Base-by-base conservation (phyloP, 2,797 vertebrate species). In the Buceros bicornis region DNA sequence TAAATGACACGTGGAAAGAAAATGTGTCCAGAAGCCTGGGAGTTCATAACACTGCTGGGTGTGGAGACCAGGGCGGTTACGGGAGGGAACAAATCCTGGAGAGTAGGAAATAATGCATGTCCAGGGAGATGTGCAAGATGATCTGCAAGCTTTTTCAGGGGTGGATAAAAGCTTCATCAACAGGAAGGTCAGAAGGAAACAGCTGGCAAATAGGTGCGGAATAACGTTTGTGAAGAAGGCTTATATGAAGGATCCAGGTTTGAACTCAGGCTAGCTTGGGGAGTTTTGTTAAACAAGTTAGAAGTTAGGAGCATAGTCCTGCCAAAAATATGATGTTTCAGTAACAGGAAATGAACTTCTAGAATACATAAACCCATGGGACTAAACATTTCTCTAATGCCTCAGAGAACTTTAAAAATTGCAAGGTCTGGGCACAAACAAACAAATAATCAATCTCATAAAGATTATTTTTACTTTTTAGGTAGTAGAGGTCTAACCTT, bases 121-220 rank as follows among this genome's bases (percentile, higher is more conserved):
- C 42, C 48, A 77, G 93, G 76, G 87, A 93, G 73, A 93, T n/a
- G 25, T 77, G 60, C 35, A 80, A 82, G 42, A 91, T 14, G 56
- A 87, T 69, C 78, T 50, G 48, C 56, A 86, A 77, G 33, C 28
- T 80, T 82, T 66, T 64, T 70, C 0, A 0, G 78, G 90, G 83
- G 83, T 77, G 81, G 66, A 70, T 64, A 95, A 89, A 73, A 10
- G 21, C 51, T 90, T 91, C 65, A 88, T 50, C 53, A 82, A 89
- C 84, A 91, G 93, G 93, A 96, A 96, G 94, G 87, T 95, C 87
- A 91, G 61, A 89, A 81, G 57, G 33, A 82, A 91, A 85, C 8
- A 84, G 51, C n/a, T 92, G 76, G 65, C 47, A 95, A 82, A 92
- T 74, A 80, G 67, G 54, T 81, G 42, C 77, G 50, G 89, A 89